Base-by-base conservation (phyloP, 2,113 vertebrate species). In the Tenebrosternarchus preto region DNA sequence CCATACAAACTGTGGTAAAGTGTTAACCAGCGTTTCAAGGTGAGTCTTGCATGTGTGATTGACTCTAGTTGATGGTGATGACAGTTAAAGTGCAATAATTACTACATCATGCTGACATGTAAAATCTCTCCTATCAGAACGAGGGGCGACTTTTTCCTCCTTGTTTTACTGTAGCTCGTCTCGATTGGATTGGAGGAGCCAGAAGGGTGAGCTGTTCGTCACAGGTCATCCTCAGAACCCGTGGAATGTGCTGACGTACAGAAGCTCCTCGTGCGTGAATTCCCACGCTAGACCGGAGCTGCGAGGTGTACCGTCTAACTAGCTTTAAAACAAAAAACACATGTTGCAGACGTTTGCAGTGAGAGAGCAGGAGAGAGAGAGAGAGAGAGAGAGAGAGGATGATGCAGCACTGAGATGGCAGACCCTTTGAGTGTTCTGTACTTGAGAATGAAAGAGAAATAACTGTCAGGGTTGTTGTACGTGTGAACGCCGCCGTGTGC, bases 1-100 rank as follows among this genome's bases (percentile, higher is more conserved):
- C 25, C 50, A 9, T 73, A 59, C 1, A 19, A 71, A 22, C 11
- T 60, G 39, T 46, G 25, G 17, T 33, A 63, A 64, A 11, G 55
- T 22, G 57, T 70, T 74, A 84, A 63, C 43, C 31, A 55, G n/a
- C 17, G 56, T 74, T 81, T 81, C 61, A 84, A 81, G 83, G 79
- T 81, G 75, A 78, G 39, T 68, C 33, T 36, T 74, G 61, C n/a
- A 22, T 74, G 60, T 12, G 36, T 27, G 55, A 55, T 60, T 43
- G 73, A 24, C 39, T 57, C n/a, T 36, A 60, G 56, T 59, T 82
- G 74, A 66, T 78, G 66, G 61, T 73, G 27, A 60, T 81, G 69
- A 74, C 79, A 78, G 74, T 71, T 73, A 82, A 82, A 84, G 67
- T 59, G 80, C 76, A 78, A 78, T 76, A 82, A 82, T 82, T 80